Base-by-base conservation (phyloP, 2,888 invertebrate species). In the Eutolmus rufibarbis region DNA sequence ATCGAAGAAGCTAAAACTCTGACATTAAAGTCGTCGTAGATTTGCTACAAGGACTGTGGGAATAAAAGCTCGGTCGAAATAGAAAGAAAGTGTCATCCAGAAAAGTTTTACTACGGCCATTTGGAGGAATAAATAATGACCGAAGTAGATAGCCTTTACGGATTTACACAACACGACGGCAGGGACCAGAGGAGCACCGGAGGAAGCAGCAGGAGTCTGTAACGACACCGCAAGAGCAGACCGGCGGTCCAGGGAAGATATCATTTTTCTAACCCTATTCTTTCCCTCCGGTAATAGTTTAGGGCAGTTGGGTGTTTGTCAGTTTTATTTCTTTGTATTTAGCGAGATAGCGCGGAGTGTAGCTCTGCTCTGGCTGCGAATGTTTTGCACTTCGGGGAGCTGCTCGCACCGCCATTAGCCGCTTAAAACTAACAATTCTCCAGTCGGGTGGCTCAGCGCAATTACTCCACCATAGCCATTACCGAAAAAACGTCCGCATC, bases 41-140 rank as follows among this genome's bases (percentile, higher is more conserved):
- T 43, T 74, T 23, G 74, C 57, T 43, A 31, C n/a, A 66, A 74
- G 74, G 74, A 76, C 40, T 28, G 85, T 43, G 43, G 85, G 31
- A 85, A 85, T 74, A 74, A 85, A 85, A 74, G 85, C 85, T 85
- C 46, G 31, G 85, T 51, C 46, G 74, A 74, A 85, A 85, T 85
- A 74, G 74, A 74, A 85, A 85, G 82, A 86, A 82, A 86, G 86
- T 82, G 86, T 86, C 86, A 81, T 86, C 74, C 81, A 77, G 77
- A 86, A 86, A 88, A 88, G 86, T 82, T 88, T 88, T 82, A 88
- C 88, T 86, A 86, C 85, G n/a, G 74, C 86, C 86, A 88, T 88
- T 88, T 82, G 66, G 74, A 86, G 82, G 77, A 86, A 88, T 88
- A 88, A 88, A 81, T 84, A 88, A 88, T 88, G 56, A 82, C 76